These are phyloP conservation scores for Myrmophylax atrothorax DNA, from an alignment of 2,113 vertebrate species.

Conservation along the genomic window DNA sequence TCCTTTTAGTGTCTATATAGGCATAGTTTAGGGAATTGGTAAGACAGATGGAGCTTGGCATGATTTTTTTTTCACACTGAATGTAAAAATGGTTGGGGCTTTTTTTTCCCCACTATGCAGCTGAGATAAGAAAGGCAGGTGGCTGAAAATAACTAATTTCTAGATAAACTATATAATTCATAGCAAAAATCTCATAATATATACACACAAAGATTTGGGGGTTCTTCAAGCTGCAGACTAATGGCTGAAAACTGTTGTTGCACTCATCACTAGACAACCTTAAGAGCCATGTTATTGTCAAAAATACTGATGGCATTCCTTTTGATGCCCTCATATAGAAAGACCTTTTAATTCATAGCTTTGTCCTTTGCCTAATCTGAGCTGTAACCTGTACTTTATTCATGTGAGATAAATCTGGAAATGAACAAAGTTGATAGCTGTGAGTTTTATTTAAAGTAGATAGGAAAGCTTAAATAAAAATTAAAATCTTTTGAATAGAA, in stretches of 20 bases:
- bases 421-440: slow-evolving; percentile 7
- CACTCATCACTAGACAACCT: not conserved
- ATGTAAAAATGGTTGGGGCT: slow-evolving; percentile 1
- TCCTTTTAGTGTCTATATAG: slow-evolving; percentile 41
- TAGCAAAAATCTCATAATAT: not conserved
- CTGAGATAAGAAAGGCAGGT: slow-evolving; percentile 35
- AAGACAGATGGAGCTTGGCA: slow-evolving; percentile 51
- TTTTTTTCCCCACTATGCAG: slow-evolving; percentile 18
- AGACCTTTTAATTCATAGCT: not conserved
- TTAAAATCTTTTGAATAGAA: not conserved
- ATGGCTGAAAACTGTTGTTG: not conserved
- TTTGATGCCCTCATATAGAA: not conserved
- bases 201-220: not conserved
- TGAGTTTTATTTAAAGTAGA: slow-evolving; percentile 28
- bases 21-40: slow-evolving; percentile 40
- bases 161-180: not conserved
- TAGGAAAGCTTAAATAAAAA: not conserved
- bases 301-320: not conserved
- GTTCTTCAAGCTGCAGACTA: not conserved
- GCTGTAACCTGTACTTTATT: not conserved
- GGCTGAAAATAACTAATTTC: slow-evolving; percentile 31
- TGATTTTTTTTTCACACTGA: slow-evolving; percentile 10
- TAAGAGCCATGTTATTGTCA: not conserved
- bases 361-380: slow-evolving; percentile 27
- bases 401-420: not conserved